Conservation (phyloP, 2,888 invertebrate genomes). For the Ditula angustiorana region DNA sequence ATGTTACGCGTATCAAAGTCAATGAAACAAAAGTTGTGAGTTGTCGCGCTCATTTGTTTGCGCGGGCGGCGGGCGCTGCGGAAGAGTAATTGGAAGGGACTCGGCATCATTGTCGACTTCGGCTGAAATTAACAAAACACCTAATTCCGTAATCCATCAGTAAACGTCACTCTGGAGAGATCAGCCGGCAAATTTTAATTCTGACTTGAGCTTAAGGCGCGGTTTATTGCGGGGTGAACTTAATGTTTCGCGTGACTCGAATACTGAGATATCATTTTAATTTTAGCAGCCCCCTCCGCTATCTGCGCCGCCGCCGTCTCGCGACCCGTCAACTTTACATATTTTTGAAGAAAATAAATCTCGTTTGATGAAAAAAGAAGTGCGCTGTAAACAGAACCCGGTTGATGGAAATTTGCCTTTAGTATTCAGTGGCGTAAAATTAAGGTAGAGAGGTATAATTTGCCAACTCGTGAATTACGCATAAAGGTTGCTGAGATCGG, state of each 20-base stretch:
- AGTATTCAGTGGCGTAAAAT: constrained; percentile 69
- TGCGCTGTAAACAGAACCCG: constrained; percentile 71
- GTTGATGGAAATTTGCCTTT: constrained; percentile 78
- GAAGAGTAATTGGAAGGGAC: constrained; percentile 45
- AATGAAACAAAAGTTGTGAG: constrained; percentile 29
- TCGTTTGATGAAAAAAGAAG: constrained; percentile 80
- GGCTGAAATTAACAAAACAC: constrained; percentile 51
- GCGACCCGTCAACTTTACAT: constrained; percentile 73
- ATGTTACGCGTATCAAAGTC: constrained; percentile 28
- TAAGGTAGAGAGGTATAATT: constrained; percentile 49
- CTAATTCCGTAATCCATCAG: constrained; percentile 79
- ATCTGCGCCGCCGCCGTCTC: constrained; percentile 62
- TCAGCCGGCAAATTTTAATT: constrained; percentile 84
- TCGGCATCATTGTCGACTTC: constrained; percentile 39
- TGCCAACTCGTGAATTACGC: constrained; percentile 37
- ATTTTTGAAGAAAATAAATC: constrained; percentile 80
- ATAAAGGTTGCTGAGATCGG: constrained; percentile 29
- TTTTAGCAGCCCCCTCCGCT: constrained; percentile 70
- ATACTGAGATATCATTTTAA: constrained; percentile 83
- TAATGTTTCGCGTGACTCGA: constrained; percentile 85
- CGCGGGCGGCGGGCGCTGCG: constrained; percentile 43
- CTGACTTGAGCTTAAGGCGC: constrained; percentile 78
- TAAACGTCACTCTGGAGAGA: constrained; percentile 70
- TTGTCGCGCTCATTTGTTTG: constrained; percentile 27
- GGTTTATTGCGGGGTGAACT: constrained; percentile 79